Evolutionary conservation across 53 echinoderm and acorn worm genomes (phyloP).

Genomic region (Arbacia lixula): DNA sequence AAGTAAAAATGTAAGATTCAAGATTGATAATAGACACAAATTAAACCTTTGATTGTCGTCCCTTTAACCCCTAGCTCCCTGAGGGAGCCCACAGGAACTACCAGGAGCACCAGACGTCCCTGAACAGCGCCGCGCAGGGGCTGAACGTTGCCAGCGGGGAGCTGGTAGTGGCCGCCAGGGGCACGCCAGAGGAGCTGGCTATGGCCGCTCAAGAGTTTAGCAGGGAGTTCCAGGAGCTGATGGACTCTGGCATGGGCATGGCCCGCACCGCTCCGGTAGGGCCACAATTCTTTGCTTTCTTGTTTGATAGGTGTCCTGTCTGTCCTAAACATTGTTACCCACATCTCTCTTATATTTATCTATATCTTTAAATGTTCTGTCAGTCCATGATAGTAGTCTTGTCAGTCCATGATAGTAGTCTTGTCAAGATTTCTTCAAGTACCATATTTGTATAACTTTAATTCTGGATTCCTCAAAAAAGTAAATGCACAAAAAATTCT

Average conservation of each 20-base stretch:
- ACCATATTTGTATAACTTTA: no score
- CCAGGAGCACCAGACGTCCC: conserved; percentile 88
- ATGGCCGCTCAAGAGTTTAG: conserved; percentile 84
- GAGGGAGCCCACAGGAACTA: conserved; percentile 61
- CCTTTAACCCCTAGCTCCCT: conserved; percentile 31
- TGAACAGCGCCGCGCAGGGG: conserved; percentile 87
- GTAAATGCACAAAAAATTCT: no score
- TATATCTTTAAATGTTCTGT: no score
- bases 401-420: no score
- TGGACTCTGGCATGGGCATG: conserved; percentile 97
- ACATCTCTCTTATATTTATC: no score
- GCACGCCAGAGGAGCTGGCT: conserved; percentile 84
- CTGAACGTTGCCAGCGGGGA: conserved; percentile 84
- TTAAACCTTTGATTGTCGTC: not conserved
- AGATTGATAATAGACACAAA: no score
- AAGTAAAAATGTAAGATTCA: no score
- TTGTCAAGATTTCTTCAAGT: no score
- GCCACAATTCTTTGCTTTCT: not conserved
- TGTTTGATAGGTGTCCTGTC: no score
- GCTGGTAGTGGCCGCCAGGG: conserved; percentile 82
- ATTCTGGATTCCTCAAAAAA: no score
- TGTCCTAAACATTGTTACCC: no score
- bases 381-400: no score
- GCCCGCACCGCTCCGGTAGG: conserved; percentile 91
- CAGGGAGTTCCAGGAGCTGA: conserved; percentile 83